Percentiles rank a stretch among this genome's conserved stretches.
Conservation (phyloP, 2,113 vertebrate species). For the Larimichthys crocea region DNA sequence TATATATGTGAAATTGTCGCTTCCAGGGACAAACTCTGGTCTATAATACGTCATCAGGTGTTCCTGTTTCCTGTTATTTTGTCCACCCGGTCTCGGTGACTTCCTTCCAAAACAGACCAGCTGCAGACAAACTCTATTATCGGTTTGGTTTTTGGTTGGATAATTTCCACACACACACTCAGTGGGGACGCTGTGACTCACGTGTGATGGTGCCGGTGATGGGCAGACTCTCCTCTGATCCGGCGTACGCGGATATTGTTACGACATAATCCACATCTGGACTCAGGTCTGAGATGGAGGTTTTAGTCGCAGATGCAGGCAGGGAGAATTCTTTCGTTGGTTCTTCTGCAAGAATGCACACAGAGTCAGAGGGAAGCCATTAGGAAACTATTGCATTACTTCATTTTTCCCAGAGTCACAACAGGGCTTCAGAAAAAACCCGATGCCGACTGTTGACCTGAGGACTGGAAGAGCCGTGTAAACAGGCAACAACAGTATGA, state of each 20-base stretch:
- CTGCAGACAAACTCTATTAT: conserved; percentile 23
- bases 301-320: conserved; percentile 87
- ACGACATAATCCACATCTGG: conserved; percentile 91
- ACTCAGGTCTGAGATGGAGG: conserved; percentile 89
- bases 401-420: conserved; percentile 54
- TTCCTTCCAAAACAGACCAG: conserved; percentile 24
- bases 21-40: no score
- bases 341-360: conserved; percentile 84
- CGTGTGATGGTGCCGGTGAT: conserved; percentile 93
- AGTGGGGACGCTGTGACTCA: conserved; percentile 80
- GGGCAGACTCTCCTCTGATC: conserved; percentile 90
- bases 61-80: not conserved
- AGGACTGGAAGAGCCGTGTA: conserved; percentile 43
- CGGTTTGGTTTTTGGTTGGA: conserved; percentile 1
- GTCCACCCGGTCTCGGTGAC: not conserved
- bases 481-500: conserved; percentile 32
- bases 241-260: conserved; percentile 87
- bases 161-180: conserved; percentile 1
- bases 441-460: conserved; percentile 35
- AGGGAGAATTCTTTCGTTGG: conserved; percentile 89
- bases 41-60: not conserved
- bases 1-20: not conserved
- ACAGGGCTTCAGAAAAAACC: conserved; percentile 35
- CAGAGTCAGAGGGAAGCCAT: conserved; percentile 64
- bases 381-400: conserved; percentile 63